Evolutionary conservation across 2,888 invertebrate genomes (phyloP).

Genomic region (Eilema sororculum): DNA sequence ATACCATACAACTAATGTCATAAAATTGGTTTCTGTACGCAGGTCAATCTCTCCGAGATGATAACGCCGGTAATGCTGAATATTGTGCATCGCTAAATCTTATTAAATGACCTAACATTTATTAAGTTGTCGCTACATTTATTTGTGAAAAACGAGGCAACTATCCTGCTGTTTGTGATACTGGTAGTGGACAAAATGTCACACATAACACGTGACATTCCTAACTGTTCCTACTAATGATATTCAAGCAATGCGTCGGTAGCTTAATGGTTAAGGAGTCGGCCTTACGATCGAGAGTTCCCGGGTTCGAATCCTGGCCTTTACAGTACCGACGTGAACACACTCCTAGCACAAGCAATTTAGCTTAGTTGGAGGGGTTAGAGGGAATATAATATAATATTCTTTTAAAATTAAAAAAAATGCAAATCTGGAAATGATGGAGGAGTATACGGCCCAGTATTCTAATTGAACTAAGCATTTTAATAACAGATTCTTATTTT

Average conservation of each 20-base stretch:
- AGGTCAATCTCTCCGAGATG: constrained; percentile 57
- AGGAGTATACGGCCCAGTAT: background rate
- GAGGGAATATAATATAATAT: too few relatives aligned
- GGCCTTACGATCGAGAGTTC: too few relatives aligned
- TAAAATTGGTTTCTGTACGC: constrained; percentile 1
- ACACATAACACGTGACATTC: background rate
- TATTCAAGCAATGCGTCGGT: background rate
- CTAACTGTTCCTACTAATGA: background rate
- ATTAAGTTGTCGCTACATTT: background rate
- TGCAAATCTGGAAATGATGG: background rate
- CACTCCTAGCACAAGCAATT: too few relatives aligned
- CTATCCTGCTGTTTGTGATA: constrained; percentile 20
- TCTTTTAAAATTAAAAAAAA: too few relatives aligned
- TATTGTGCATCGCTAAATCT: constrained; percentile 15
- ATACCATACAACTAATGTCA: too few relatives aligned
- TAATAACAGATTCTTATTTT: background rate
- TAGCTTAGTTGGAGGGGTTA: too few relatives aligned
- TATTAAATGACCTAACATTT: constrained; percentile 11
- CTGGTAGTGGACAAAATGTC: background rate
- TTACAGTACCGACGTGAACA: too few relatives aligned
- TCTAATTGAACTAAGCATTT: too few relatives aligned
- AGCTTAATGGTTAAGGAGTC: too few relatives aligned
- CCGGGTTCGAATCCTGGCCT: too few relatives aligned
- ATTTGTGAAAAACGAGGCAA: constrained; percentile 24
- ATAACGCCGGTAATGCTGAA: constrained; percentile 41